phyloP scores from a whole-genome alignment of 2,797 vertebrate genomes.

The Eidolon dupreanum region DNA sequence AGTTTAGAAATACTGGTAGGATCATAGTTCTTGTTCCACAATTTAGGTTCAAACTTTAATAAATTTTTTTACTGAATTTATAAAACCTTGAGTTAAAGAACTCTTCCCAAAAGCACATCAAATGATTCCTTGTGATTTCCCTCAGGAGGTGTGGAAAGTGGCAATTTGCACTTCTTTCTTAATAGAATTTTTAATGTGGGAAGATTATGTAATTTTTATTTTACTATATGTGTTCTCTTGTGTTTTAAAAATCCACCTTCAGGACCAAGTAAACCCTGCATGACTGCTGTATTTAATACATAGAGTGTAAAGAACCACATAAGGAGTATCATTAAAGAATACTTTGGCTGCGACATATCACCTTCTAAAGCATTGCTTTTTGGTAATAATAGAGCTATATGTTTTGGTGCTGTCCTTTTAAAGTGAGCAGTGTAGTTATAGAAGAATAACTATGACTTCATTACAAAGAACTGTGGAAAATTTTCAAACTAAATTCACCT shows the following conservation, averaged over 20 bases:
- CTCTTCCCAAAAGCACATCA: background rate
- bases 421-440: background rate
- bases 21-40: background rate
- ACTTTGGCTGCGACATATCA: background rate
- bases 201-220: background rate
- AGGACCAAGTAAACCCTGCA: background rate
- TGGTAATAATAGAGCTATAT: background rate
- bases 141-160: background rate
- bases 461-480: background rate
- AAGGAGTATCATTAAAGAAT: background rate
- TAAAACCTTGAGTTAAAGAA: background rate
- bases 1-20: background rate
- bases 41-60: background rate
- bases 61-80: background rate
- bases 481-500: slow-evolving; percentile 9
- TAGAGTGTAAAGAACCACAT: background rate
- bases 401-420: background rate
- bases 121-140: background rate
- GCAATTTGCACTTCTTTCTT: background rate
- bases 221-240: background rate
- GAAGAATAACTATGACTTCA: background rate
- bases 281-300: background rate
- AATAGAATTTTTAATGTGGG: background rate
- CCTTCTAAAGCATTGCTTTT: background rate
- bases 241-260: background rate